Evolutionary conservation across 2,888 invertebrate genomes (phyloP), one percentile per base, ranked within the genome.

Genomic region (Xylophagus ater): DNA sequence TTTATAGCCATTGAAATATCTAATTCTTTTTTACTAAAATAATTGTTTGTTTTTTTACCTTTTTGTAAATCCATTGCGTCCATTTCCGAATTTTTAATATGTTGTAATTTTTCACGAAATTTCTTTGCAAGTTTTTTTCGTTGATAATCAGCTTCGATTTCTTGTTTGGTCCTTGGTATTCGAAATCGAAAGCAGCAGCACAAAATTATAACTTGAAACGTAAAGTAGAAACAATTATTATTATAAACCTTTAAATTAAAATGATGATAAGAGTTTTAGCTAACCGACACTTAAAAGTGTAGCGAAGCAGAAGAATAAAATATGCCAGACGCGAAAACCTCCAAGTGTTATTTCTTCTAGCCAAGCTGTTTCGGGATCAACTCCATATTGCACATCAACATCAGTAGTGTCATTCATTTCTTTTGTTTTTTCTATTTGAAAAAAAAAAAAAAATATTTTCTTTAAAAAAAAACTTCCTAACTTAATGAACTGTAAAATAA

Each of bases 121-220:
- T 82, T 86, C 50, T 74, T 73, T 1, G 88, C 81, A 33, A 92
- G 77, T 60, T 78, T 81, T 53, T 85, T 79, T 14, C 92, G 71
- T 52, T 85, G 79, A 62, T 84, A 89, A 63, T 93, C 89, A 0
- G 89, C 90, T 60, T 92, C 90, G 46, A 94, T 93, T 65, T 93
- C 90, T 62, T 92, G 90, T 60, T 92, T 92, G 1, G 93, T 93
- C 37, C 93, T 72, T 2, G 93, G 93, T 49, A 94, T 84, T 24
- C 93, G 79, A 62, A 90, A 86, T 49, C 85, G 81, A 53, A 89
- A 75, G 57, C 90, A 89, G 58, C 92, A 93, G 60, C 92, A 93
- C 37, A 90, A 67, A 56, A 88, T 75, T 47, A 92, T 78, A 44
- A 84, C 88, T 88, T 57, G 2, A 65, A 66, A 29, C 41, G 47